Percentiles rank a stretch among this genome's conserved stretches.
Evolutionary conservation across 2,113 vertebrate species (phyloP).

Genomic region (Malurus elegans): DNA sequence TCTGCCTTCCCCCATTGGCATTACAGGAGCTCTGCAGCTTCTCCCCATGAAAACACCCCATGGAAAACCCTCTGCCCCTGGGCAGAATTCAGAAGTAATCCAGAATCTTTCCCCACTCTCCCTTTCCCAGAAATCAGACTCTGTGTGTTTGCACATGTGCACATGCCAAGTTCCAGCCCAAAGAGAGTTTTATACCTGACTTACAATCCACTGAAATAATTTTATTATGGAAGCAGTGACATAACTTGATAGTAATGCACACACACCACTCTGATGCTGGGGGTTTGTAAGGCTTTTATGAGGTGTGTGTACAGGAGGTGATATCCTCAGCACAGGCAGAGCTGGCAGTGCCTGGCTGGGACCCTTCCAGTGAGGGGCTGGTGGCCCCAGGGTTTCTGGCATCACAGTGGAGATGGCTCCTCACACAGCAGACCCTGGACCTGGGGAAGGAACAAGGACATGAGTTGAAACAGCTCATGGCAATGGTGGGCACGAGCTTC

Average conservation of each 20-base stretch:
- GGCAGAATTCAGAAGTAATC: not conserved
- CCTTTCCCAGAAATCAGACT: not conserved
- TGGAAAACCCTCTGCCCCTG: not conserved
- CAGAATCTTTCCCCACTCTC: not conserved
- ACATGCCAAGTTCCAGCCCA: not conserved
- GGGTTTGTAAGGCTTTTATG: not conserved
- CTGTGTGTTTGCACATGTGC: rapidly evolving
- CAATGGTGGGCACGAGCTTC: not conserved
- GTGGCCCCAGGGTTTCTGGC: not conserved
- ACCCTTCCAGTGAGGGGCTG: not conserved
- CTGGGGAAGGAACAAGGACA: not conserved
- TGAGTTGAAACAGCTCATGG: not conserved
- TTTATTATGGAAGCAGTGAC: slow-evolving; percentile 41
- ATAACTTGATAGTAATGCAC: not conserved
- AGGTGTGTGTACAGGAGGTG: not conserved
- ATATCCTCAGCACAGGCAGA: not conserved
- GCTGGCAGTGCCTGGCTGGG: not conserved
- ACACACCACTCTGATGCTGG: not conserved
- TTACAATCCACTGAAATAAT: not conserved
- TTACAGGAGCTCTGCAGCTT: not conserved
- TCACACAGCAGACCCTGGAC: not conserved
- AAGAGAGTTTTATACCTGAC: slow-evolving; percentile 12
- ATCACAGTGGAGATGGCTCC: not conserved
- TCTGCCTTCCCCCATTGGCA: not conserved
- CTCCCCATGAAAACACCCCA: not conserved